A percentile compares a stretch with the other conserved stretches of the same genome.
phyloP scores from a whole-genome alignment of 2,888 invertebrate genomes.

The Drosophila pegasa region DNA sequence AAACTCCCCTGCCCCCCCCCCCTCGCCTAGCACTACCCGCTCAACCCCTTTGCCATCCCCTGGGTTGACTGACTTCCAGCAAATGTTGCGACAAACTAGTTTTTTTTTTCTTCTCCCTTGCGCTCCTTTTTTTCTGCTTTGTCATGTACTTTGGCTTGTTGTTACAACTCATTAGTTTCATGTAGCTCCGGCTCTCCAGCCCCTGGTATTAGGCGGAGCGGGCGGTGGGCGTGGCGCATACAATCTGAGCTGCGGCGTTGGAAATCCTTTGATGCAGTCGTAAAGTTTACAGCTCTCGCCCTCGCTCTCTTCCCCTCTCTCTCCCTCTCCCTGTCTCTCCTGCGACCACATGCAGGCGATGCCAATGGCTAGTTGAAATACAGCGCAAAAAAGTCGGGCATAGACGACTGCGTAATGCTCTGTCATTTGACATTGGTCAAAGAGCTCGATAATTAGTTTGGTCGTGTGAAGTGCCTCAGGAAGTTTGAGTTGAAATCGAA shows the following conservation, averaged over 20 bases:
- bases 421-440: not conserved
- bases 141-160: slow-evolving; percentile 67
- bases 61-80: slow-evolving; percentile 11
- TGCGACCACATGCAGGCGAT: slow-evolving; percentile 24
- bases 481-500: not conserved
- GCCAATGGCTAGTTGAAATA: not conserved
- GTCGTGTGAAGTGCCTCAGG: not conserved
- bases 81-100: slow-evolving; percentile 20
- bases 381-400: not conserved
- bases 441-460: not conserved
- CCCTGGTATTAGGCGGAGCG: not conserved
- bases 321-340: slow-evolving; percentile 40
- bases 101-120: not conserved
- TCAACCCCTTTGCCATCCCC: not conserved
- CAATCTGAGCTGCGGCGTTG: slow-evolving; percentile 47
- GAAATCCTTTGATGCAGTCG: slow-evolving; percentile 74
- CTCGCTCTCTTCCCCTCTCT: not conserved
- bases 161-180: slow-evolving; percentile 75
- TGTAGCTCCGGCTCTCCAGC: slow-evolving; percentile 40
- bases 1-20: not conserved
- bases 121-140: slow-evolving; percentile 33
- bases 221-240: slow-evolving; percentile 16
- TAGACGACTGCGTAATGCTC: not conserved
- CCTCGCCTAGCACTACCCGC: not conserved
- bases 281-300: slow-evolving; percentile 58